Evolutionary conservation across 2,113 vertebrate species (phyloP), one percentile per base, ranked within the genome.

Genomic region (Thalassarche chlororhynchos): DNA sequence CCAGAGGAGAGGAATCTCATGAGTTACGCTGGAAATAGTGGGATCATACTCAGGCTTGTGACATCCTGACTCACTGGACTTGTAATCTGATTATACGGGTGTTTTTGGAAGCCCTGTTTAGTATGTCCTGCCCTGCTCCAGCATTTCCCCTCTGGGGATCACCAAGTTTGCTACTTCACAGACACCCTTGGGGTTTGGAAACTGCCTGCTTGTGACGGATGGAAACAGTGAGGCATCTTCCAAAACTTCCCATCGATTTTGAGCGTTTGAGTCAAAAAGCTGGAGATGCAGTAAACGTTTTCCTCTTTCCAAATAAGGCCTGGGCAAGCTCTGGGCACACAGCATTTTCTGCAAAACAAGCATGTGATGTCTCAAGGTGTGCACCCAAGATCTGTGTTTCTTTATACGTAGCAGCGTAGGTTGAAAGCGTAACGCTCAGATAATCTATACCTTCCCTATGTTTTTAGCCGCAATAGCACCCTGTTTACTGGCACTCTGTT

Each of bases 21-120:
- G 40, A 86, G 75, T 88, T 96, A 86, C 51, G 68, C 51, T 84
- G 91, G 91, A 90, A 96, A 93, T 11, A 91, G 87, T 8, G 34
- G 82, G 75, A 70, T 96, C 94, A 86, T 40, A 77, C 71, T 88
- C 60, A 20, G 82, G 26, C 46, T 95, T 94, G 82, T 87, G 60
- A 88, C 71, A 95, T 90, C 75, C 54, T 97, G 95, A 95, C 84
- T 96, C 89, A 79, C 40, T 79, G 69, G 76, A 71, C 10, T 85
- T 77, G 79, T 91, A 96, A 95, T 90, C 96, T 96, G 79, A 94
- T 93, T 90, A 94, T 14, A 78, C 0, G 36, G 58, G 71, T 83
- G 93, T 60, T 91, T 94, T 90, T 93, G 87, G 89, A 90, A 87
- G 70, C 64, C 74, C 72, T 77, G 68, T 83, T 70, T 58, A 77